phyloP scores from a whole-genome alignment of 2,888 invertebrate species.

The Trachelus tabidus region DNA sequence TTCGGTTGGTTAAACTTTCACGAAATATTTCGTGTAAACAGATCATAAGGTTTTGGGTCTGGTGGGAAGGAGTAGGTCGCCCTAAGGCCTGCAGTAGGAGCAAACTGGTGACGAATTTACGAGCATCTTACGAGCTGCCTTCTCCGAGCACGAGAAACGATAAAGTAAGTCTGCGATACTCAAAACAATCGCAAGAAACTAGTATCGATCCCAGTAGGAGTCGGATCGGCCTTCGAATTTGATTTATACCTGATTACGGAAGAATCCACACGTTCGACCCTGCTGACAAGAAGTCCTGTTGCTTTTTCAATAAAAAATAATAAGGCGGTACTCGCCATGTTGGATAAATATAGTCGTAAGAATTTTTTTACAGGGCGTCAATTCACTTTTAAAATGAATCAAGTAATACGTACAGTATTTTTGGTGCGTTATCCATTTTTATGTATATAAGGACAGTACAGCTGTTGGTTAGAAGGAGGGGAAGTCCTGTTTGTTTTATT shows the following conservation, averaged over 20 bases:
- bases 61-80: conserved; percentile 46
- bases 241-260: conserved; percentile 41
- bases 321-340: background rate
- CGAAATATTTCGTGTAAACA: background rate
- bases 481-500: background rate
- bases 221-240: conserved; percentile 41
- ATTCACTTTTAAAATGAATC: background rate
- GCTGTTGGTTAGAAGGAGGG: background rate
- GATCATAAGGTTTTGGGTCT: background rate
- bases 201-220: conserved; percentile 23
- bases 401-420: background rate
- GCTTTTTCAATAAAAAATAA: background rate
- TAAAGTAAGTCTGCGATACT: conserved; percentile 19
- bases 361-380: background rate
- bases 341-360: background rate
- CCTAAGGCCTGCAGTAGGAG: conserved; percentile 43
- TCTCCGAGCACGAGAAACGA: conserved; percentile 34
- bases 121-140: conserved; percentile 51
- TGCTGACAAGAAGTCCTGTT: background rate
- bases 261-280: background rate
- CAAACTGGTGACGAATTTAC: conserved; percentile 56
- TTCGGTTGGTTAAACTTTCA: background rate
- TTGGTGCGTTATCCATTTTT: background rate
- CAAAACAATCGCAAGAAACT: conserved; percentile 10
- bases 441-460: background rate